Evolutionary conservation across 2,113 vertebrate species (phyloP).

Genomic region (Podarcis muralis): DNA sequence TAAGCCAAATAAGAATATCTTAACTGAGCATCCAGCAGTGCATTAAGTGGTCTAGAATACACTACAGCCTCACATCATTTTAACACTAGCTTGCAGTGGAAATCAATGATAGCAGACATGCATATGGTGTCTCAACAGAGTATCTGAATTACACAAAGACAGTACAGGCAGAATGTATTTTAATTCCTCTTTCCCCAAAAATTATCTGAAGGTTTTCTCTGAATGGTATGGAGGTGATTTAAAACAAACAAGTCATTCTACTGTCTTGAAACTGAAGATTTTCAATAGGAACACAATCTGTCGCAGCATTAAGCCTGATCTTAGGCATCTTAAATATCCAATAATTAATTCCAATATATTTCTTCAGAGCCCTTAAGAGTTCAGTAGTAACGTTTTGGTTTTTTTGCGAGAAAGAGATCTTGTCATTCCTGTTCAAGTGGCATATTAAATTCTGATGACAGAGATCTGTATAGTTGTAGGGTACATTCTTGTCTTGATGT

Average conservation of each 20-base stretch:
- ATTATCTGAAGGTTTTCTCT: not conserved
- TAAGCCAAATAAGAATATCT: not conserved
- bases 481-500: slow-evolving; percentile 20
- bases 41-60: not conserved
- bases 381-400: slow-evolving; percentile 9
- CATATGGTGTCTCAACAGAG: not conserved
- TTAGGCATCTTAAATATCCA: slow-evolving; percentile 1
- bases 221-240: not conserved
- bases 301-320: not conserved
- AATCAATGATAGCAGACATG: not conserved
- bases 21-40: not conserved
- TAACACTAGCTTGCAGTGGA: not conserved
- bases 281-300: not conserved
- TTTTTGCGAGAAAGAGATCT: slow-evolving; percentile 7
- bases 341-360: not conserved
- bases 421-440: slow-evolving; percentile 8
- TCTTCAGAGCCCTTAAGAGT: slow-evolving; percentile 5
- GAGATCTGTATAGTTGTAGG: slow-evolving; percentile 16
- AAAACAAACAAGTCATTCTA: not conserved
- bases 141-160: not conserved
- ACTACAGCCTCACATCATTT: not conserved
- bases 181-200: not conserved
- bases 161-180: slow-evolving; percentile 6
- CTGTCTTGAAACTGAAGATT: slow-evolving; percentile 3
- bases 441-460: slow-evolving; percentile 19